Conservation (phyloP, 2,797 vertebrate species). For the Tenualosa ilisha region DNA sequence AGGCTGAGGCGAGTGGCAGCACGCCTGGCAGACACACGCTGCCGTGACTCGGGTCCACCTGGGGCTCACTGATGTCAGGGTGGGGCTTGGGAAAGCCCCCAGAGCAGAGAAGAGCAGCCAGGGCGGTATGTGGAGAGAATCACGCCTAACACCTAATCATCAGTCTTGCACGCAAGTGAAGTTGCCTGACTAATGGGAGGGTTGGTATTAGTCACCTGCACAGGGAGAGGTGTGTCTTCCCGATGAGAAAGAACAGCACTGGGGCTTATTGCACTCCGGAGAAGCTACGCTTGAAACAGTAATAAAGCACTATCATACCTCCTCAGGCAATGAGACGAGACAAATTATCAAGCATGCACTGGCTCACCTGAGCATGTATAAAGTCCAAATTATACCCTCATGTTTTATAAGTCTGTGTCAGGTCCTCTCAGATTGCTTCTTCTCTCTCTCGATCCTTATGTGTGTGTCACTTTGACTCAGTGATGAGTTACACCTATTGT, state of each 20-base stretch:
- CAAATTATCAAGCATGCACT: background rate
- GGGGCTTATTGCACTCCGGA: slow-evolving; percentile 16
- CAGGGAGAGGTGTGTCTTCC: background rate
- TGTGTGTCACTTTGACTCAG: slow-evolving; percentile 2
- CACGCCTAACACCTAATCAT: slow-evolving; percentile 25
- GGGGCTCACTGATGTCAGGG: background rate
- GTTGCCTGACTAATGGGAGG: background rate
- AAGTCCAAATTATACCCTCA: background rate
- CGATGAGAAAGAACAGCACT: background rate
- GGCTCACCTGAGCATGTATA: background rate
- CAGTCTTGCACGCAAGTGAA: slow-evolving; percentile 23
- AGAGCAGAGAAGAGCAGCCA: background rate
- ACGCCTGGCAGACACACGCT: background rate
- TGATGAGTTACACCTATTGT: background rate
- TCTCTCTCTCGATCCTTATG: background rate
- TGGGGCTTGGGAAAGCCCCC: slow-evolving; percentile 19
- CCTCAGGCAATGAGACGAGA: slow-evolving; percentile 18
- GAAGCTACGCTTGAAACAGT: background rate
- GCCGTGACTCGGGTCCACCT: background rate
- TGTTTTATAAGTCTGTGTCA: background rate
- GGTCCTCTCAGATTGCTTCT: background rate
- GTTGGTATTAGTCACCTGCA: slow-evolving; percentile 8
- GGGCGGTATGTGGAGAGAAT: background rate
- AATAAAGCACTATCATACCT: slow-evolving; percentile 20
- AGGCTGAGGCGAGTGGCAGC: slow-evolving; percentile 16